These are phyloP conservation scores for Apolygus lucorum DNA, from an alignment of 1,140 invertebrate species.

Conservation along the genomic window DNA sequence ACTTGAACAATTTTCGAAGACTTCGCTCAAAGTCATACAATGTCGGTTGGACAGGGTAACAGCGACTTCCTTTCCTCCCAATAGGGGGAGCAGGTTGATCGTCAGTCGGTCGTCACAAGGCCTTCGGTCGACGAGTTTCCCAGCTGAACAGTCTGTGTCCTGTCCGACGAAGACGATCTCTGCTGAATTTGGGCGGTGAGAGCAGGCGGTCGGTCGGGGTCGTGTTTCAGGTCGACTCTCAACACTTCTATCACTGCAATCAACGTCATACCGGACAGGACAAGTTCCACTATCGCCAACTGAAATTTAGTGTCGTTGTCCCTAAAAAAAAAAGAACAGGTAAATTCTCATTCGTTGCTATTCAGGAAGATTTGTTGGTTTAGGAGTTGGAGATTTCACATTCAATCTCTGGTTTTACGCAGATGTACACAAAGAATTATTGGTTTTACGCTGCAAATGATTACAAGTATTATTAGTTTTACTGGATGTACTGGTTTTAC, in stretches of 20 bases:
- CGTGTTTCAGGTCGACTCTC: conserved; percentile 27
- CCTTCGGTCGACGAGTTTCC: not conserved
- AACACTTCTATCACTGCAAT: conserved; percentile 26
- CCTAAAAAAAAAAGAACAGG: conserved; percentile 22
- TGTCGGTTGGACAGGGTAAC: not conserved
- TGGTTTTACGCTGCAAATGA: too few species aligned
- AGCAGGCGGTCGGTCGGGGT: conserved; percentile 29
- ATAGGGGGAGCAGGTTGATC: not conserved
- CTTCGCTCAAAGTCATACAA: too few species aligned
- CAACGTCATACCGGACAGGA: conserved; percentile 26
- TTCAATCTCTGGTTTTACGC: too few species aligned
- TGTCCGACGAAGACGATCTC: conserved; percentile 5
- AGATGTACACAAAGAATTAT: too few species aligned
- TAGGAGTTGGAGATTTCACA: too few species aligned
- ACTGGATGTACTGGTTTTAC: too few species aligned
- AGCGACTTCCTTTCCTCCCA: not conserved
- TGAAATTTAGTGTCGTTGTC: conserved; percentile 27
- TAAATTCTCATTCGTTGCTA: too few species aligned
- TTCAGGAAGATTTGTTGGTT: not conserved
- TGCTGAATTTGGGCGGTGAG: not conserved
- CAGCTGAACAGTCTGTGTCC: conserved; percentile 5
- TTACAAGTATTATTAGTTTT: too few species aligned
- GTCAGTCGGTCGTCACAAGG: not conserved
- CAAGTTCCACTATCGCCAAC: conserved; percentile 27
- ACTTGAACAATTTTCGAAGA: too few species aligned